Base-by-base conservation (phyloP, 2,888 invertebrate genomes). In the Amphipoea oculea region DNA sequence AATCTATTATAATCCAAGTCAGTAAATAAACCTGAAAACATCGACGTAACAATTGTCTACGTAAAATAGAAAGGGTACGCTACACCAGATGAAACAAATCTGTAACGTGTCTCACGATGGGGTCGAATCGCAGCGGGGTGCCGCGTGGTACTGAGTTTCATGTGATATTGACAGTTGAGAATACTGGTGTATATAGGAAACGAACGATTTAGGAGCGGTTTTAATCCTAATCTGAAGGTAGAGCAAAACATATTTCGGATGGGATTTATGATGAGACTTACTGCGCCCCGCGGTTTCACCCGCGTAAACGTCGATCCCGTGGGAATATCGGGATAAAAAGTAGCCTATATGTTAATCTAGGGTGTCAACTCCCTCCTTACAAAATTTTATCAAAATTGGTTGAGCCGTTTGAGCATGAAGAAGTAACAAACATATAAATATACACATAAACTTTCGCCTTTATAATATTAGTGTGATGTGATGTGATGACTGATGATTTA, bases 51-150 rank as follows among this genome's bases (percentile, higher is more conserved):
- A 14, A 51, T 79, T 17, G 12, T 84, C 66, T 85, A 69, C 63
- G 60, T 65, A 66, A 65, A 73, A 73, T 65, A 54, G 63, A 72
- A 85, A 81, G 72, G 67, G 51, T 57, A 67, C 17, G 72, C 23
- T 48, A 71, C 62, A 48, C 62, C 51, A 14, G 73, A 40, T n/a
- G 68, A 51, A 69, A 73, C 40, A 36, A 20, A 73, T 54, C 73
- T 73, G 45, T 75, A 76, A 76, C 79, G 76, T 88, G 77, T 73
- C 81, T 23, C 70, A 36, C 14, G 23, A 40, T 48, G 74, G 67
- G 73, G 75, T 68, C 81, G 73, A 9, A 54, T n/a, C 82, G 36
- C 89, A 36, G 79, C 88, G 69, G 89, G 88, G 65, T 0, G 76
- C 69, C 76, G 81, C 82, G 67, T 81, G 80, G 45, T 11, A 23